Base-by-base conservation (phyloP, 2,888 invertebrate species). In the Brachyptera risi region DNA sequence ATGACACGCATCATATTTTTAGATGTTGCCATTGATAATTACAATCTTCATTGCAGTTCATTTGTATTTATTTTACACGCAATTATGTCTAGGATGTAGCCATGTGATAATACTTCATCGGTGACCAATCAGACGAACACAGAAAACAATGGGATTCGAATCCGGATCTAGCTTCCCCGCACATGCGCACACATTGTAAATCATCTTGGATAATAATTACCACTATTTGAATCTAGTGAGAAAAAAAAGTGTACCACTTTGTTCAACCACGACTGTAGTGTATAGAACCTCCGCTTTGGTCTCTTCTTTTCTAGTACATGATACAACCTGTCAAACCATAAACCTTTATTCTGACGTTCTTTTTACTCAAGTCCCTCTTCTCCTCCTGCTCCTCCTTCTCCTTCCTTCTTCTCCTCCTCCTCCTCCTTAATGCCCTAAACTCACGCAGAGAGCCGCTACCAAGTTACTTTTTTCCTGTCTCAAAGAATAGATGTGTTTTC, bases 311-410 rank as follows among this genome's bases (percentile, higher is more conserved):
- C 24, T 31, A 27, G 15, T 27, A 47, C 47, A 31, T 51, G 27
- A 27, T 27, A 51, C 51, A 51, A 51, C 51, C 51, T 51, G 51
- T 51, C 51, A 51, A 51, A 21, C 15, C 51, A 51, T 51, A 51
- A 51, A 35, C 51, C 31, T 35, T 35, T 27, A 19, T 35, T n/a
- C n/a, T 27, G 51, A 51, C 51, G 51, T 51, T 51, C 24, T 49
- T 49, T n/a, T 49, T 21, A n/a, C n/a, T n/a, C n/a, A n/a, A n/a
- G n/a, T 40, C 40, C 40, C 40, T 15, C 40, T 15, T 15, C 40
- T 15, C n/a, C 40, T n/a, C 40, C 40, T 4, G 9, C n/a, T 4
- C 40, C 40, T 15, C 7, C 40, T 35, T 24, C 49, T n/a, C 17
- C 23, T 26, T 24, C 49, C 49, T 42, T 21, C 42, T 21, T 21